Conservation (phyloP, 2,113 vertebrate genomes). For the Paralichthys olivaceus region DNA sequence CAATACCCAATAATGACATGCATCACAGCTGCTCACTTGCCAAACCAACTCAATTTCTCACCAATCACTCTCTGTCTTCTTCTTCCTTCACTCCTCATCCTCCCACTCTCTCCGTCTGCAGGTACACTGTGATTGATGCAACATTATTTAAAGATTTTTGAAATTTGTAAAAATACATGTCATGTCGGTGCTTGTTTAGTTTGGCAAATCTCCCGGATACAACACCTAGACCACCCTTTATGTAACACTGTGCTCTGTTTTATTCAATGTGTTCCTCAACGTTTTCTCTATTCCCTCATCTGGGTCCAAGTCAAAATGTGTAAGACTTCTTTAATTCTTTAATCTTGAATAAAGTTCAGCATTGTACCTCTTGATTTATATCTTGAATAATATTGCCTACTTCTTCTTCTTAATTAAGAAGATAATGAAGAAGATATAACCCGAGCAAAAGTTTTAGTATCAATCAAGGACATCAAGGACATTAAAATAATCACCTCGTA, state of each 20-base stretch:
- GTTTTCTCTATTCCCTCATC: too few species aligned
- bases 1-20: conserved; percentile 22
- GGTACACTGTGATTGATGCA: background rate
- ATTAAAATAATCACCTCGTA: background rate
- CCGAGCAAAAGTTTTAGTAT: background rate
- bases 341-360: background rate
- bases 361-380: background rate
- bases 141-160: conserved; percentile 28
- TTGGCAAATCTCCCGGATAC: too few species aligned
- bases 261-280: background rate
- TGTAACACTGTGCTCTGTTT: too few species aligned
- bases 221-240: too few species aligned
- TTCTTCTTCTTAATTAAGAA: background rate
- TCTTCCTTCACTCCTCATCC: background rate
- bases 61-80: conserved; percentile 16
- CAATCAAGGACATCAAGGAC: background rate
- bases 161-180: conserved; percentile 3
- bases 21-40: background rate
- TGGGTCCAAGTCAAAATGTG: background rate
- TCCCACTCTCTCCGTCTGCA: conserved; percentile 1
- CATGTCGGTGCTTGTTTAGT: background rate
- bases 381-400: background rate
- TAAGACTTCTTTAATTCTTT: background rate
- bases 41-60: conserved; percentile 30
- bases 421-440: background rate